These are phyloP conservation scores for Gibbula magus DNA, from an alignment of 2,888 invertebrate genomes.

Conservation along the genomic window DNA sequence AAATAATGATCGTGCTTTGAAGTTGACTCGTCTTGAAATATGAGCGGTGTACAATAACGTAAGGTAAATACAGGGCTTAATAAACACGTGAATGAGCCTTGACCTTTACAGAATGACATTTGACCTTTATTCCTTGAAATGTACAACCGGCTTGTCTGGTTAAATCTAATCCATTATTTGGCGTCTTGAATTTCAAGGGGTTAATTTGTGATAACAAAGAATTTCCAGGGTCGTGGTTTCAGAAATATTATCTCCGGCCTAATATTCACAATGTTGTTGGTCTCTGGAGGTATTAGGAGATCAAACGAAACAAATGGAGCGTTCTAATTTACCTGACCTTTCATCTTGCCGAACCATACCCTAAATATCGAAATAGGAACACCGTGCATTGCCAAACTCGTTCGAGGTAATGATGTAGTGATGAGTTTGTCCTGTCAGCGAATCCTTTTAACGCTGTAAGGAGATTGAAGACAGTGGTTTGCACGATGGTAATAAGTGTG, in stretches of 20 bases:
- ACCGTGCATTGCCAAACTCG: conserved; percentile 1
- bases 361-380: not conserved
- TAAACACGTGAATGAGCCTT: not conserved
- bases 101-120: conserved; percentile 1
- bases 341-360: not conserved
- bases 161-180: not conserved
- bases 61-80: not conserved
- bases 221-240: not conserved
- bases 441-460: conserved; percentile 13
- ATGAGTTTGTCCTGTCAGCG: conserved; percentile 17
- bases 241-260: conserved; percentile 6
- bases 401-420: conserved; percentile 17
- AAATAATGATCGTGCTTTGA: no score
- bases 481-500: not conserved
- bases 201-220: conserved; percentile 20
- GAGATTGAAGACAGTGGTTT: not conserved
- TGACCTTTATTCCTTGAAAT: conserved; percentile 10
- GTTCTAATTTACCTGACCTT: conserved; percentile 5
- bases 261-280: not conserved
- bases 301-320: conserved; percentile 5
- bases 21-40: no score
- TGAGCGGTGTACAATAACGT: no score
- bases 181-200: not conserved
- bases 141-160: not conserved
- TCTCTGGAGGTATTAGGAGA: conserved; percentile 9